Percentiles rank a stretch among this genome's conserved stretches.
Conservation (phyloP, 2,797 vertebrate genomes). For the Lagorchestes hirsutus region DNA sequence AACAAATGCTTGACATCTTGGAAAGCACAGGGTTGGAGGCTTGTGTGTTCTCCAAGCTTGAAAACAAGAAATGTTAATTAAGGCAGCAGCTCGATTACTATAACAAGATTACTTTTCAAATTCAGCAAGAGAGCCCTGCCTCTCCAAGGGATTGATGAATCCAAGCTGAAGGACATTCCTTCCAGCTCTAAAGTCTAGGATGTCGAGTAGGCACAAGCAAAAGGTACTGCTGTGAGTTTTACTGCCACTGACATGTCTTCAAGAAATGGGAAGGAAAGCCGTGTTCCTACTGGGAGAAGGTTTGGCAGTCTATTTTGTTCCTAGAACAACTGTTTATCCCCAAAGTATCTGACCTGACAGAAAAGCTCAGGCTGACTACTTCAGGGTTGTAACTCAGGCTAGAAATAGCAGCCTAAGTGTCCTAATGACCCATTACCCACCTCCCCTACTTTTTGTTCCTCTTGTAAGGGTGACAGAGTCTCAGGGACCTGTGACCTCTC, state of each 20-base stretch:
- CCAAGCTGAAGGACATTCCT: not conserved
- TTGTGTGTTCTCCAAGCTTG: slow-evolving; percentile 47
- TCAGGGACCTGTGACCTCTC: not conserved
- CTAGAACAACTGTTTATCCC: not conserved
- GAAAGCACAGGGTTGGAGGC: slow-evolving; percentile 35
- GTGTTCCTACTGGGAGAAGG: not conserved
- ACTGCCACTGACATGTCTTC: not conserved
- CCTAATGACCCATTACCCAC: not conserved
- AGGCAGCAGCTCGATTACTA: slow-evolving; percentile 21
- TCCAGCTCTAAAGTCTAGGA: not conserved
- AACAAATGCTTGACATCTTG: slow-evolving; percentile 1
- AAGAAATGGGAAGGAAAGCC: not conserved
- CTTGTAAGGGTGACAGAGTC: not conserved
- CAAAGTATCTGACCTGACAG: not conserved
- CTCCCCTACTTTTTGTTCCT: not conserved
- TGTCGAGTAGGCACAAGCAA: not conserved
- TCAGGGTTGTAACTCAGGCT: not conserved
- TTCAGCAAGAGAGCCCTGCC: not conserved
- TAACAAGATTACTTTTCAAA: not conserved
- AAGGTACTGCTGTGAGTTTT: not conserved
- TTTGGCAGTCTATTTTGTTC: not conserved
- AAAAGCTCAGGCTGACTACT: not conserved
- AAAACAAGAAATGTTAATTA: slow-evolving; percentile 66
- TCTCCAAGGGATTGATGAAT: slow-evolving; percentile 28
- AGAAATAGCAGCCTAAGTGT: not conserved